Conservation (phyloP, 2,113 vertebrate genomes). For the Opisthocomus hoazin region DNA sequence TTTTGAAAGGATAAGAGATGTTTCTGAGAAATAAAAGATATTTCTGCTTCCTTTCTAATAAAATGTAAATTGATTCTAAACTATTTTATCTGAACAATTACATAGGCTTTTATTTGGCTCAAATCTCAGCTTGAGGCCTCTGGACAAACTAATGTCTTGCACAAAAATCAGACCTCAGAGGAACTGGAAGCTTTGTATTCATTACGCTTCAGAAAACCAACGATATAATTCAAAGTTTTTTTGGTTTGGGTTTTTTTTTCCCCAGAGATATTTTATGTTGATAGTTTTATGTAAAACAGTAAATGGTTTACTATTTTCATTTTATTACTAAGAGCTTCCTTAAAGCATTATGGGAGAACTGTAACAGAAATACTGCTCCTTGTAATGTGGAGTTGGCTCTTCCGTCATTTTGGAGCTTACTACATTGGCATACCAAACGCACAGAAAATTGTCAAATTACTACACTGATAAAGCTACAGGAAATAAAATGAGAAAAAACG, state of each 20-base stretch:
- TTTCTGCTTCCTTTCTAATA: not conserved
- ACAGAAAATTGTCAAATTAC: not conserved
- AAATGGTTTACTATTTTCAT: not conserved
- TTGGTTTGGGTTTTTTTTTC: not conserved
- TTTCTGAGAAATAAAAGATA: not conserved
- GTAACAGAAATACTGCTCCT: not conserved
- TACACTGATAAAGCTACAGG: not conserved
- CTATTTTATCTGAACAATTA: not conserved
- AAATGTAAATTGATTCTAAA: not conserved
- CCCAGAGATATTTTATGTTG: not conserved
- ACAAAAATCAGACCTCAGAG: not conserved
- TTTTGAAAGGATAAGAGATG: constrained; percentile 4
- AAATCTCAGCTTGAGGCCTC: not conserved
- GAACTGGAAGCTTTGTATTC: not conserved
- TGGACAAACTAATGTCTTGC: not conserved
- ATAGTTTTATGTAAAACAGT: not conserved
- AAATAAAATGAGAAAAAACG: not conserved
- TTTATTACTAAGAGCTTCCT: not conserved
- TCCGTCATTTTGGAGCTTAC: not conserved
- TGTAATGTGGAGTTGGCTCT: not conserved
- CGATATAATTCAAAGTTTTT: not conserved
- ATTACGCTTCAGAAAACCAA: not conserved
- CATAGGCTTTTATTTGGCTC: not conserved
- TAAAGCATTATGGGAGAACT: not conserved
- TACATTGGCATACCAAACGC: not conserved